phyloP scores from a whole-genome alignment of 2,888 invertebrate genomes.

The Eristalis pertinax region DNA sequence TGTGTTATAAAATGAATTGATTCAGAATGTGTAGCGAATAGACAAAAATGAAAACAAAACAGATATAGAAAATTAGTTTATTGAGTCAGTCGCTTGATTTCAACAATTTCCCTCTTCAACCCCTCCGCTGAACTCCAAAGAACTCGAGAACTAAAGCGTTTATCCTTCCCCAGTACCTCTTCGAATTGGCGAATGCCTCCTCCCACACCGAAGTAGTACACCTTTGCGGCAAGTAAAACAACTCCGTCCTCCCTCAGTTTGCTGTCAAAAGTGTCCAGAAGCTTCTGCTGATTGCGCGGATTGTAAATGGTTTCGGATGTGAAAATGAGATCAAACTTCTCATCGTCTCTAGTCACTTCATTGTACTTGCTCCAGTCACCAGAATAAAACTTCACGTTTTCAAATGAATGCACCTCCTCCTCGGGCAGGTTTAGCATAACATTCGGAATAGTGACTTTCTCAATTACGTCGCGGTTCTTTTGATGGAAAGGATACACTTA shows the following conservation, averaged over 20 bases:
- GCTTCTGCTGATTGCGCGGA: constrained; percentile 88
- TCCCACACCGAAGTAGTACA: constrained; percentile 97
- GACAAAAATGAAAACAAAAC: neutral
- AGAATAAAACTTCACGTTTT: constrained; percentile 83
- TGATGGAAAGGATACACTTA: neutral
- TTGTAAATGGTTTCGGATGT: constrained; percentile 98
- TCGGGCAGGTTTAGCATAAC: constrained; percentile 85
- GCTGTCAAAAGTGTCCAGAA: constrained; percentile 86
- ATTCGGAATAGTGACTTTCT: constrained; percentile 91
- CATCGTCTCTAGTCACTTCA: constrained; percentile 79
- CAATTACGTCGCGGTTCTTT: constrained; percentile 93
- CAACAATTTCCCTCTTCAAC: constrained; percentile 78
- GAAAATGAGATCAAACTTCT: constrained; percentile 91
- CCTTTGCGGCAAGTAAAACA: constrained; percentile 92
- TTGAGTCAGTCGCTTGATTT: constrained; percentile 65
- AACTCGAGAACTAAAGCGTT: constrained; percentile 83
- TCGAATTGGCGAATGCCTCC: constrained; percentile 92
- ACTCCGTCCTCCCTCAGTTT: constrained; percentile 84
- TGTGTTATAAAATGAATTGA: no score
- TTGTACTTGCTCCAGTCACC: constrained; percentile 89
- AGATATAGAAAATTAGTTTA: neutral
- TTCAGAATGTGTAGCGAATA: no score
- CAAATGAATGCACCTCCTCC: neutral
- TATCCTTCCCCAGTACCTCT: constrained; percentile 83
- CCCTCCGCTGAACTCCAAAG: constrained; percentile 85